A percentile compares a stretch with the other conserved stretches of the same genome.
phyloP scores from a whole-genome alignment of 2,797 vertebrate genomes.

The Poeciliopsis infans region DNA sequence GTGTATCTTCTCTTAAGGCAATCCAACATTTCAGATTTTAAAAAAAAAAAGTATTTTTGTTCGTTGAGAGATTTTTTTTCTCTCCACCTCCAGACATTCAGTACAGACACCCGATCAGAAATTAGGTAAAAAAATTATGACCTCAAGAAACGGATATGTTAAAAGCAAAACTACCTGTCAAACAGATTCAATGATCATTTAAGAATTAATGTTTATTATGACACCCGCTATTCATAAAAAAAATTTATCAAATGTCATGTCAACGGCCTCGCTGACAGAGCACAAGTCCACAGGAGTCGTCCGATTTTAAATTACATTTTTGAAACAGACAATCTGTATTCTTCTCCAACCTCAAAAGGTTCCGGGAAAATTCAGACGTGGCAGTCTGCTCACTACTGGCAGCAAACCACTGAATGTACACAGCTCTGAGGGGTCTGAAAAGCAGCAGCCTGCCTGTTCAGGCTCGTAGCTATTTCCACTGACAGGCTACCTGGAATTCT shows the following conservation, averaged over 20 bases:
- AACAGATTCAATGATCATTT: neutral
- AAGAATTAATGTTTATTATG: neutral
- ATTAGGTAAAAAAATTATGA: neutral
- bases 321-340: neutral
- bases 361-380: conserved; percentile 5
- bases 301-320: neutral
- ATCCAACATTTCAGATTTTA: neutral
- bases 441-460: conserved; percentile 3
- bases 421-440: conserved; percentile 19
- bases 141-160: neutral
- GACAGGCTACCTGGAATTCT: conserved; percentile 3
- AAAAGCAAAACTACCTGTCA: neutral
- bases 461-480: conserved; percentile 4
- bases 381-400: conserved; percentile 6
- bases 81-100: neutral
- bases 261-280: neutral
- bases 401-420: conserved; percentile 5
- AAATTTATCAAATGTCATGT: neutral
- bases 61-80: neutral
- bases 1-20: neutral
- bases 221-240: neutral
- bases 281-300: neutral
- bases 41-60: neutral
- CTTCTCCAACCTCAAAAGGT: neutral
- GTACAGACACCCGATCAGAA: neutral